Evolutionary conservation across 2,797 vertebrate genomes (phyloP).

Genomic region (Bovichtus variegatus): DNA sequence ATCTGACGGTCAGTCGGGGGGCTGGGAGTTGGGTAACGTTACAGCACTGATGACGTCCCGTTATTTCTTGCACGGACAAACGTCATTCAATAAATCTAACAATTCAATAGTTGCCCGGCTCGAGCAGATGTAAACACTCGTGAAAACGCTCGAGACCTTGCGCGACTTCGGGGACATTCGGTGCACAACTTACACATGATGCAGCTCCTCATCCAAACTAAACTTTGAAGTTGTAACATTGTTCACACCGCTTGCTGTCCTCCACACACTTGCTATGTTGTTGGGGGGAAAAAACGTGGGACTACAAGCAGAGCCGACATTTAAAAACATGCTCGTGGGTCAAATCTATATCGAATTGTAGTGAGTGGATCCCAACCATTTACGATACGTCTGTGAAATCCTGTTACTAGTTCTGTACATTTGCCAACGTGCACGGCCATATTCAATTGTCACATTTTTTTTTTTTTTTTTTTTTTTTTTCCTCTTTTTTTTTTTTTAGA

Average conservation of each 20-base stretch:
- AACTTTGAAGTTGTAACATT: conserved; percentile 33
- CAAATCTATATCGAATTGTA: not conserved
- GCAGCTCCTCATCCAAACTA: conserved; percentile 20
- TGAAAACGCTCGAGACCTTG: conserved; percentile 4
- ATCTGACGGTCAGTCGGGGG: conserved; percentile 56
- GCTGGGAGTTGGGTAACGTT: conserved; percentile 8
- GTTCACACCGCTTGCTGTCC: not conserved
- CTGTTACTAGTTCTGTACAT: not conserved
- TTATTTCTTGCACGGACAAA: conserved; percentile 61
- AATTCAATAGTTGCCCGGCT: conserved; percentile 17
- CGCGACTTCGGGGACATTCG: not conserved
- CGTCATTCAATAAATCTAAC: conserved; percentile 56
- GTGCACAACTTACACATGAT: conserved; percentile 1
- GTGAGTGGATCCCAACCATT: not conserved
- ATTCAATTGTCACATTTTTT: conserved; percentile 28
- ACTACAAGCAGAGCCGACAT: not conserved
- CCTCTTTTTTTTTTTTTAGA: too few species aligned
- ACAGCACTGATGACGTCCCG: conserved; percentile 56
- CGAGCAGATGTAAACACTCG: not conserved
- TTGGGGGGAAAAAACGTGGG: not conserved
- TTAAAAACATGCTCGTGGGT: not conserved
- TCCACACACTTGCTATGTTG: not conserved
- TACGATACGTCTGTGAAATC: not conserved
- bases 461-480: too few species aligned
- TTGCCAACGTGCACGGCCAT: conserved; percentile 13